Base-by-base conservation (phyloP, 2,113 vertebrate genomes). In the Onychorhynchus coronatus region DNA sequence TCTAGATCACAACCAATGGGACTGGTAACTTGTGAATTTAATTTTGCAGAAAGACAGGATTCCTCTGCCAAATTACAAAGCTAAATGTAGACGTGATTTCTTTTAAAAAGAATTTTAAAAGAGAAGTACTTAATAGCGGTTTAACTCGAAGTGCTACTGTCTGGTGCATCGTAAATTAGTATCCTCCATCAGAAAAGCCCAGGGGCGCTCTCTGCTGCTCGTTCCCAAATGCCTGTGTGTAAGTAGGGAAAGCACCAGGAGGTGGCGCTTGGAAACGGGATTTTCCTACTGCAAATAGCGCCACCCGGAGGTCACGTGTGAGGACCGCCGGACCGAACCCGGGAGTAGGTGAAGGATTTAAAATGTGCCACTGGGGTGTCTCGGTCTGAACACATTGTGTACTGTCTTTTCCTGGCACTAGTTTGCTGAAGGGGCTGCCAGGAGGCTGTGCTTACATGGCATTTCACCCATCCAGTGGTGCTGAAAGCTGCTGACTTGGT, bases 131-230 rank as follows among this genome's bases (percentile, higher is more conserved):
- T 49, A 31, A 1, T 19, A 72, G 15, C 13, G 1, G 10, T 17
- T 21, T 46, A 72, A 4, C 11, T 62, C 12, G 0, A 28, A 21
- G 28, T 12, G 9, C 50, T 27, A 0, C 30, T 55, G 9, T n/a
- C 5, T 27, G 30, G 18, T 56, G 11, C 8, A 3, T 27, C 20
- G 25, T 20, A 4, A 8, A n/a, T 41, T 44, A 1, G 5, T 5
- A 11, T 7, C 21, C 10, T 77, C 31, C 10, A 0, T 20, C 1
- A 3, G 37, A 33, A 8, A 15, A 12, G 47, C 8, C 1, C 0
- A 2, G 0, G 3, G n/a, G 0, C 0, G 0, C 46, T 1, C 46
- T 1, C 4, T 3, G 3, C 9, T 55, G 1, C 0, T 2, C 2
- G 3, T 25, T 31, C n/a, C 30, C 44, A 2, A 15, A 1, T 19